Conservation (phyloP, 1,140 invertebrate genomes). For the Megathymus violae region DNA sequence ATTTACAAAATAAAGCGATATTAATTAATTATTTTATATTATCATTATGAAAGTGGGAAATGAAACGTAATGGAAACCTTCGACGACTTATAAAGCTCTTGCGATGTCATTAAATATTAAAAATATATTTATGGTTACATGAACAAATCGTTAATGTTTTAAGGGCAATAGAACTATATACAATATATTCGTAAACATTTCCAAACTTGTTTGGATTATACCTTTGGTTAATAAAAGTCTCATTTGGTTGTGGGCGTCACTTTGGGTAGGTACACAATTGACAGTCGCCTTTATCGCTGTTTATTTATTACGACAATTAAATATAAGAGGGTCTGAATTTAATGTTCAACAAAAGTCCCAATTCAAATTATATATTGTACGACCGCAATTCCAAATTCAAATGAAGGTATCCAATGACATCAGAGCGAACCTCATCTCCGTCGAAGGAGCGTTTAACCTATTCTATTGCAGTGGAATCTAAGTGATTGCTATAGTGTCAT, state of each 20-base stretch:
- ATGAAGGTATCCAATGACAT: conserved; percentile 19
- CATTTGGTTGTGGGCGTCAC: not conserved
- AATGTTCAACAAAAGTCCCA: no score
- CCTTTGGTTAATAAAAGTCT: not conserved
- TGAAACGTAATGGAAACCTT: conserved; percentile 45
- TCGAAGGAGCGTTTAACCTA: conserved; percentile 51
- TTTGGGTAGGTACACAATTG: not conserved
- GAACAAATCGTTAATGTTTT: not conserved
- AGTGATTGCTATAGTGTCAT: conserved; percentile 69
- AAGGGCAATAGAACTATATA: conserved; percentile 1
- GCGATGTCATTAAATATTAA: conserved; percentile 35
- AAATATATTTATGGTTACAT: not conserved
- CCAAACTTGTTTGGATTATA: not conserved
- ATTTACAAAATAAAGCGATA: conserved; percentile 81
- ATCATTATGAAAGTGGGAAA: conserved; percentile 59
- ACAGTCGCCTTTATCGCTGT: not conserved
- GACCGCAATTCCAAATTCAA: not conserved
- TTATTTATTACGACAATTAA: not conserved
- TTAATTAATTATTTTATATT: conserved; percentile 59
- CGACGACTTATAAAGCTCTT: conserved; percentile 14
- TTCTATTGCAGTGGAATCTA: conserved; percentile 77
- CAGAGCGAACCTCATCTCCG: conserved; percentile 15
- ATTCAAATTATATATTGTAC: no score
- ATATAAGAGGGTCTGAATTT: no score
- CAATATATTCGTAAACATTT: conserved; percentile 1